phyloP scores from a whole-genome alignment of 1,140 invertebrate species.

The Odontomachus brunneus region DNA sequence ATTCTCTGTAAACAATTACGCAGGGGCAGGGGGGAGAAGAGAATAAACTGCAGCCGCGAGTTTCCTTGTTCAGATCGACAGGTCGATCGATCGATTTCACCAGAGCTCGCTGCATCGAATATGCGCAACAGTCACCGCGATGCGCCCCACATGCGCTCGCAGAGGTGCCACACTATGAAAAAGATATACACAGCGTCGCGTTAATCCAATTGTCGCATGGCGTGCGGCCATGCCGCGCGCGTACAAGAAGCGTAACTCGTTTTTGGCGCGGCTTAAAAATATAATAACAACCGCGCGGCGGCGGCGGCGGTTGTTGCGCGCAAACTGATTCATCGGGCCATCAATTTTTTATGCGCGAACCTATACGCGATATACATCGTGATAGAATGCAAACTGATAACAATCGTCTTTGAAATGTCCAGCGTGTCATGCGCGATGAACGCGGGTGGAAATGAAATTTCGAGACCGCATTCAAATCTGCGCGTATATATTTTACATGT shows the following conservation, averaged over 20 bases:
- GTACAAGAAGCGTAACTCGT: slow-evolving; percentile 27
- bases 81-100: slow-evolving; percentile 26
- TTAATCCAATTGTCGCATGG: slow-evolving; percentile 53
- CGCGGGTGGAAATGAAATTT: neutral
- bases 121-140: slow-evolving; percentile 2
- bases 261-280: slow-evolving; percentile 48
- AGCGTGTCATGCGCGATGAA: neutral
- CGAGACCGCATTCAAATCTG: neutral
- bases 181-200: slow-evolving; percentile 7
- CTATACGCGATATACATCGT: slow-evolving; percentile 1
- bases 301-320: neutral
- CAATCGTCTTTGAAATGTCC: neutral
- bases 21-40: too few species aligned
- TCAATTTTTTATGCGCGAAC: slow-evolving; percentile 41
- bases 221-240: neutral
- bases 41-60: neutral
- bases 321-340: slow-evolving; percentile 40
- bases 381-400: slow-evolving; percentile 33
- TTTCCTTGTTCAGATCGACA: slow-evolving; percentile 17
- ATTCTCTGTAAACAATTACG: slow-evolving; percentile 18
- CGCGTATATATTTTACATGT: too few species aligned
- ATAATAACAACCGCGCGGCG: slow-evolving; percentile 36
- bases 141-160: neutral
- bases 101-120: slow-evolving; percentile 17
- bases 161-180: neutral